These are phyloP conservation scores for Erebia aethiops DNA, from an alignment of 2,888 invertebrate species.

Conservation along the genomic window DNA sequence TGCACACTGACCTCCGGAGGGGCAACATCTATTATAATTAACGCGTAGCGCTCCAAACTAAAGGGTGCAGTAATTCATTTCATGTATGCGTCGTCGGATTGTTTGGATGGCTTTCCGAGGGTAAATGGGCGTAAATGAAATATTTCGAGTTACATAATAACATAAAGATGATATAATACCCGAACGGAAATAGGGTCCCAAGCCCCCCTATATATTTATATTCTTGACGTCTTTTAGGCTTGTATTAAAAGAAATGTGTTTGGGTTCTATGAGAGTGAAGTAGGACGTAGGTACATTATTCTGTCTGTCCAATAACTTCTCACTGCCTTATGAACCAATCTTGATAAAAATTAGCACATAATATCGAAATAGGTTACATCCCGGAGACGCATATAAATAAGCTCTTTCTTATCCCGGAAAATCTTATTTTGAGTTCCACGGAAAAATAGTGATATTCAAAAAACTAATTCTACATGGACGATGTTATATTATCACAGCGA, in stretches of 20 bases:
- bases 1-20: constrained; percentile 55
- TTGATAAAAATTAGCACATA: no score
- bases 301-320: no score
- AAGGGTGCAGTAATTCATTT: constrained; percentile 37
- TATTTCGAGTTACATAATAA: constrained; percentile 17
- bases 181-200: constrained; percentile 2
- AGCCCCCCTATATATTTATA: background rate
- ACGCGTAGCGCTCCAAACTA: constrained; percentile 41
- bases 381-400: no score
- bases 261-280: background rate
- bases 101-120: constrained; percentile 15
- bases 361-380: no score
- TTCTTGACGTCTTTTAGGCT: background rate
- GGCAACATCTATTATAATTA: constrained; percentile 56
- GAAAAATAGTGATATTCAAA: no score
- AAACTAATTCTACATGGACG: no score
- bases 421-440: no score
- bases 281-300: no score
- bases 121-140: constrained; percentile 31
- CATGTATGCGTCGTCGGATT: constrained; percentile 28
- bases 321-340: no score
- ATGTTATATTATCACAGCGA: no score
- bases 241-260: background rate
- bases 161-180: background rate
- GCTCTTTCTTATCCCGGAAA: no score